Percentiles rank a stretch among this genome's conserved stretches.
These are phyloP conservation scores for Dascyllus trimaculatus DNA, from an alignment of 2,113 vertebrate genomes.

Conservation along the genomic window DNA sequence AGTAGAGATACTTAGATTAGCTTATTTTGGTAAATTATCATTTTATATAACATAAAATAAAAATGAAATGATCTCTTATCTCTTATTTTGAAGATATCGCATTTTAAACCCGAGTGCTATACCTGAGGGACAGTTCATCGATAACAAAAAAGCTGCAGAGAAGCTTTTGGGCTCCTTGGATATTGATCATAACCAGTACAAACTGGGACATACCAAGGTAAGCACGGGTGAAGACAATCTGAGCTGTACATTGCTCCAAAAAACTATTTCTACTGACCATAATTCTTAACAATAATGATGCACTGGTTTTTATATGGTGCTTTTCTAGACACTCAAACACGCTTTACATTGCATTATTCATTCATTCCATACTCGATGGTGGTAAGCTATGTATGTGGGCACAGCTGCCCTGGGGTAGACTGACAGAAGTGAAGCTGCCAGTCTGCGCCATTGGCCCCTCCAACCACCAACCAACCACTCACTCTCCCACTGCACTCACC, in stretches of 20 bases:
- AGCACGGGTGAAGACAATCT: background rate
- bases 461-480: too few relatives aligned
- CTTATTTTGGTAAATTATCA: background rate
- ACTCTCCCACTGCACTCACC: too few relatives aligned
- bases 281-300: too few relatives aligned
- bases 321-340: too few relatives aligned
- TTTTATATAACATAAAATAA: background rate
- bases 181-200: slow-evolving; percentile 76
- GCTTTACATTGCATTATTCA: too few relatives aligned
- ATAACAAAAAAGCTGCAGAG: slow-evolving; percentile 61
- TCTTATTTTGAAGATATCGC: slow-evolving; percentile 63
- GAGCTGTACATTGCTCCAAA: too few relatives aligned
- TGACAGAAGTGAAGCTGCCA: too few relatives aligned
- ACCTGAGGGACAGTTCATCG: slow-evolving; percentile 76
- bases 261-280: background rate
- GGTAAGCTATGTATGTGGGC: too few relatives aligned
- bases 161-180: slow-evolving; percentile 55
- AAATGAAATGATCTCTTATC: background rate
- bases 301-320: too few relatives aligned
- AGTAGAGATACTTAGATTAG: background rate
- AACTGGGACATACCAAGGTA: slow-evolving; percentile 89
- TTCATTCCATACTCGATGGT: too few relatives aligned
- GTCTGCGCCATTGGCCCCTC: too few relatives aligned
- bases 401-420: too few relatives aligned
- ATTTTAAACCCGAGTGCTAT: slow-evolving; percentile 69